Evolutionary conservation across 1,140 invertebrate species (phyloP).

Genomic region (Agrilus planipennis): DNA sequence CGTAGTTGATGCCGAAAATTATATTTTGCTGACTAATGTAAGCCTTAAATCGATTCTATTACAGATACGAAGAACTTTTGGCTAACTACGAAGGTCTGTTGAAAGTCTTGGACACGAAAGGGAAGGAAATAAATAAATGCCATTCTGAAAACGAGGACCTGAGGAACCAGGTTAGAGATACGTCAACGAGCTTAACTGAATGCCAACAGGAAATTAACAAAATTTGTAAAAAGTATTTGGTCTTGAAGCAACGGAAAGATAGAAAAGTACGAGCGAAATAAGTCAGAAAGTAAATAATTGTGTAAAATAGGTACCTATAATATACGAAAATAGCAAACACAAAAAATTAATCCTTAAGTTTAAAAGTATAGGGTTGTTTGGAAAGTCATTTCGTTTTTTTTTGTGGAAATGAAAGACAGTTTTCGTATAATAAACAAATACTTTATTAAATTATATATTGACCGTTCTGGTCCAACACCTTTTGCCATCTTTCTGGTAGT

Average conservation of each 20-base stretch:
- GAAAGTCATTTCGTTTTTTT: no score
- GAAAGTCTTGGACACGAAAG: constrained; percentile 15
- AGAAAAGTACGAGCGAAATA: constrained; percentile 1
- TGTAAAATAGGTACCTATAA: no score
- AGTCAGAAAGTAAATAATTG: no score
- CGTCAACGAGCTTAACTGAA: not conserved
- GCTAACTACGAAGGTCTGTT: constrained; percentile 16
- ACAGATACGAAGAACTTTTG: constrained; percentile 16
- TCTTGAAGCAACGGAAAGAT: not conserved
- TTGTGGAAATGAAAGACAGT: no score
- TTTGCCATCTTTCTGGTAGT: no score
- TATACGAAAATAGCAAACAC: no score
- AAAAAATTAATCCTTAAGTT: no score
- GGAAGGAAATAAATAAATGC: constrained; percentile 15
- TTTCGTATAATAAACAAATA: no score
- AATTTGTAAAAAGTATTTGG: not conserved
- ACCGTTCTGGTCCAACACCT: no score
- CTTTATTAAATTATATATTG: no score
- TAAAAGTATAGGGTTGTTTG: no score
- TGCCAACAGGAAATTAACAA: not conserved
- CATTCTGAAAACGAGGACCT: constrained; percentile 15
- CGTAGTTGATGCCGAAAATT: not conserved
- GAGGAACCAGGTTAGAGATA: constrained; percentile 6
- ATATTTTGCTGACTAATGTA: not conserved
- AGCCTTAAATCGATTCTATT: not conserved